Conservation (phyloP, 92 coral and sea anemone genomes). For the Parazoanthus atlanticus region DNA sequence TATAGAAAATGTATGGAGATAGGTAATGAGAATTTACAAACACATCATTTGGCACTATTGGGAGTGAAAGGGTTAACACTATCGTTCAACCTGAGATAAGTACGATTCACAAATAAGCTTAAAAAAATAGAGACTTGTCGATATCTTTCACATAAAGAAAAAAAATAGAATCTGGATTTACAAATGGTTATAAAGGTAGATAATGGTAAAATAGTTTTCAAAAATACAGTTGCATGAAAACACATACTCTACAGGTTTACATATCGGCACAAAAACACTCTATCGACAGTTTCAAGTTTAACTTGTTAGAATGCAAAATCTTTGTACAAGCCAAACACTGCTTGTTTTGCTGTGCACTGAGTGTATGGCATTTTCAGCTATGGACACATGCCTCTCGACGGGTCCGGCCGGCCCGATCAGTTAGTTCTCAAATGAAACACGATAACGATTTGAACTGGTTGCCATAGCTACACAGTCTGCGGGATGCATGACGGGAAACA, state of each 20-base stretch:
- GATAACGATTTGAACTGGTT: too few species aligned
- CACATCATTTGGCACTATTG: too few species aligned
- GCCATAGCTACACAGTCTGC: background rate
- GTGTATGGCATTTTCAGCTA: background rate
- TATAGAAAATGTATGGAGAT: too few species aligned
- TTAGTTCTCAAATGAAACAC: too few species aligned
- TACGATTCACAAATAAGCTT: background rate
- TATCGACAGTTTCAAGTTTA: background rate
- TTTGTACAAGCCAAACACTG: background rate
- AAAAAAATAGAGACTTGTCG: background rate
- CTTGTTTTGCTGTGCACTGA: background rate
- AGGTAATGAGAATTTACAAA: too few species aligned
- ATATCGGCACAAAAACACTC: background rate
- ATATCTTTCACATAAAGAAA: background rate
- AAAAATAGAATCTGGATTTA: too few species aligned
- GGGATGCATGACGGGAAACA: too few species aligned
- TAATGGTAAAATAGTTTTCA: background rate
- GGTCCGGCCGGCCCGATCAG: background rate
- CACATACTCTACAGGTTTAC: too few species aligned
- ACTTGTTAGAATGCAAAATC: background rate
- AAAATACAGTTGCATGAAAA: background rate
- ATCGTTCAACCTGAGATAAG: background rate
- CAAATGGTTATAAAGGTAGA: background rate
- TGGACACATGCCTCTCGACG: background rate
- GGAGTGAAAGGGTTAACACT: too few species aligned